Conservation (phyloP, 2,797 vertebrate genomes). For the Mormyrops attenuatus region DNA sequence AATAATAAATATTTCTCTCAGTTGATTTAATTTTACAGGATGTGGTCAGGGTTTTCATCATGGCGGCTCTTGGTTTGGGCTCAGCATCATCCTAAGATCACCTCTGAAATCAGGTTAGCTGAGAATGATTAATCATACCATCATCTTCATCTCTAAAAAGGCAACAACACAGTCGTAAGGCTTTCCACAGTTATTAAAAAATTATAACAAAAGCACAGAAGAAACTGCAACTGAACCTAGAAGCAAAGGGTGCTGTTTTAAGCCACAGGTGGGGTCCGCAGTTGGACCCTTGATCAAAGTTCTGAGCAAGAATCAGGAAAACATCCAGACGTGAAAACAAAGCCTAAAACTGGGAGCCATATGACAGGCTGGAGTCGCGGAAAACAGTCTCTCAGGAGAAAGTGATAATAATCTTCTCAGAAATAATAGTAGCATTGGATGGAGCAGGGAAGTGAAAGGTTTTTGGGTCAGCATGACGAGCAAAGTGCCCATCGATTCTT, state of each 20-base stretch:
- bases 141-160: neutral
- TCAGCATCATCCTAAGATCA: neutral
- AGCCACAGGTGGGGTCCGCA: neutral
- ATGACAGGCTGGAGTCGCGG: neutral
- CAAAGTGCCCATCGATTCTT: constrained; percentile 59
- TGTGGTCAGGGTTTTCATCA: constrained; percentile 1
- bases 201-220: neutral
- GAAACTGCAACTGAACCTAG: neutral
- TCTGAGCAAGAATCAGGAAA: neutral
- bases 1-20: neutral
- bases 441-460: constrained; percentile 29
- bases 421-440: constrained; percentile 27
- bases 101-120: neutral
- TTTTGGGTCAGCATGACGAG: constrained; percentile 55
- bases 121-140: neutral
- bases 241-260: neutral
- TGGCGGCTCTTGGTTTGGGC: neutral
- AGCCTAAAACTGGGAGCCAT: neutral
- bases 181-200: neutral
- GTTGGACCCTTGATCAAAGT: neutral
- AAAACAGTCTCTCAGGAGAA: neutral
- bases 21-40: neutral
- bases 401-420: constrained; percentile 27
- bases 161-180: too few species aligned
- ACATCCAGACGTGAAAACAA: neutral